phyloP scores from a whole-genome alignment of 2,888 invertebrate species.

The Actias luna region DNA sequence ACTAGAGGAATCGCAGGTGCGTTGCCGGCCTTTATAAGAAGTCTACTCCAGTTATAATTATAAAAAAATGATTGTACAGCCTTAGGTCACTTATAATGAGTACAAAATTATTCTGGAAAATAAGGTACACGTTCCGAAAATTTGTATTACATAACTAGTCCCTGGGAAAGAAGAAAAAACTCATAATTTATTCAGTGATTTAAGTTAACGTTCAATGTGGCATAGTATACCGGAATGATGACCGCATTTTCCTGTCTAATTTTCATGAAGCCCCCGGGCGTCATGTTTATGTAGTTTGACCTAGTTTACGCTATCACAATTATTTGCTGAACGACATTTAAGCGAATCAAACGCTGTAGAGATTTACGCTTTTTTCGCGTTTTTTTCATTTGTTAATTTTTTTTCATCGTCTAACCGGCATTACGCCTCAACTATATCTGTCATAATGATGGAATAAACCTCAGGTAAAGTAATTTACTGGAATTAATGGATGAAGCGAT shows the following conservation, averaged over 20 bases:
- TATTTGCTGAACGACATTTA: conserved; percentile 20
- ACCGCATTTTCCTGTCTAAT: conserved; percentile 20
- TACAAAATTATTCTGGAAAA: too few species aligned
- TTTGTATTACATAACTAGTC: neutral
- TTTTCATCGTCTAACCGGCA: too few species aligned
- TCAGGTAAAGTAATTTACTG: too few species aligned
- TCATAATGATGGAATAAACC: too few species aligned
- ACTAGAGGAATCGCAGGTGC: too few species aligned
- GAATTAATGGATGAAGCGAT: too few species aligned
- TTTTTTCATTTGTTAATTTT: neutral
- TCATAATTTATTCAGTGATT: neutral
- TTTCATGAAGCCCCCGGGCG: conserved; percentile 14
- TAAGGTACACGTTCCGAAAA: too few species aligned
- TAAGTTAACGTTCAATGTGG: neutral
- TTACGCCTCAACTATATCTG: too few species aligned
- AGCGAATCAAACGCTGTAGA: neutral
- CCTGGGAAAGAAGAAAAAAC: neutral
- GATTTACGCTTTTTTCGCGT: neutral
- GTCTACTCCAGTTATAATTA: too few species aligned
- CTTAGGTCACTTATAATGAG: too few species aligned
- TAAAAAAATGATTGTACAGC: too few species aligned
- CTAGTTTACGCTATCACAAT: conserved; percentile 16
- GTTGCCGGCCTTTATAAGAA: too few species aligned
- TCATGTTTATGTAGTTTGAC: conserved; percentile 15
- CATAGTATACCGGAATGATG: neutral